Base-by-base conservation (phyloP, 1,140 invertebrate genomes). In the Pseudomyrmex cubaensis region DNA sequence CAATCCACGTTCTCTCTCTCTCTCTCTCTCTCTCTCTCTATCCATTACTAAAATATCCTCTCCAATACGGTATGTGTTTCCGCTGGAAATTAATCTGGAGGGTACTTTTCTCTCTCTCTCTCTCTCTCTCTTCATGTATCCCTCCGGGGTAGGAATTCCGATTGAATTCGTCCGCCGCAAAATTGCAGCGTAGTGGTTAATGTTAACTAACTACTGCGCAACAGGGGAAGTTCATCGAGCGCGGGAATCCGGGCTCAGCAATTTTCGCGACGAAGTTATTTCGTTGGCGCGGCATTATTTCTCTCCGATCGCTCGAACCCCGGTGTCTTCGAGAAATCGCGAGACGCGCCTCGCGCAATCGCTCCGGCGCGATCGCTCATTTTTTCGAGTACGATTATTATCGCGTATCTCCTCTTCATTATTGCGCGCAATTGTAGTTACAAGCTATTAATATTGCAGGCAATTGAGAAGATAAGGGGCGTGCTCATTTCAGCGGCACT, bases 251-350 rank as follows among this genome's bases (percentile, higher is more conserved):
- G 50, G 50, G 66, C 86, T 83, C 72, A 78, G 85, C 85, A 78
- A 87, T 86, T 87, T 87, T 78, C 85, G 59, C 67, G 54, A 48
- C 54, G 66, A 84, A 35, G 85, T 88, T 85, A 87, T 88, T 88
- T 85, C 73, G 86, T 83, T 77, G 52, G 22, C 20, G 77, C 73
- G 75, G 77, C 77, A 66, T 80, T 72, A 64, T 80, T 70, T 22
- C 46, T 52, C 22, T 20, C 35, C 35, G 35, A 57, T 57, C 22
- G 48, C 2, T 85, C 59, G 64, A 59, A 48, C 50, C 7, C 5
- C 35, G 5, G 35, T 78, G 72, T 75, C 78, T 54, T 22, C 59
- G 59, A 61, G 70, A 86, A 87, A 77, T 69, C 64, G 59, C 82
- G 74, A n/a, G 64, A 56, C 80, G 35, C 35, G 35, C 35, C 56